Evolutionary conservation across 2,797 vertebrate genomes (phyloP).

Genomic region (Lophotriccus pileatus): DNA sequence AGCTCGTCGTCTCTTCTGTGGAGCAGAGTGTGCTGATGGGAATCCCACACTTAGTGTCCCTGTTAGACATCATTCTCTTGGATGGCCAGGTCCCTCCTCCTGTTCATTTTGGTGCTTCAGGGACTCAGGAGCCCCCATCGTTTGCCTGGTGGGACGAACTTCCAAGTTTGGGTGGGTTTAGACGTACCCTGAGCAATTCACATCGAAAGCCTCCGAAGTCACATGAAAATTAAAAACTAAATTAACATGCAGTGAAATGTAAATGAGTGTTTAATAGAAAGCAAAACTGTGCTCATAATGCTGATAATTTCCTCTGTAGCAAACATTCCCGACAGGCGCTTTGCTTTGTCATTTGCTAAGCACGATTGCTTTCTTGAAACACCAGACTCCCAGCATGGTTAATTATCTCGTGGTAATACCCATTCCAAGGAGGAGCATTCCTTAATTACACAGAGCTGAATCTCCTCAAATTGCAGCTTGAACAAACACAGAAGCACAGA

Average conservation of each 20-base stretch:
- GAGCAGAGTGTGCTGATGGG: background rate
- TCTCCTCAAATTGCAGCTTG: conserved; percentile 22
- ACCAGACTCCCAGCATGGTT: conserved; percentile 26
- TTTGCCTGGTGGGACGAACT: background rate
- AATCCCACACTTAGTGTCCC: background rate
- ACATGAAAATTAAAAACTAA: conserved; percentile 22
- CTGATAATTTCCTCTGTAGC: conserved; percentile 28
- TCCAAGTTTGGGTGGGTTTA: background rate
- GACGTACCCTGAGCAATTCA: background rate
- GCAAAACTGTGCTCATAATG: conserved; percentile 26
- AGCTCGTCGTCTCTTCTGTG: background rate
- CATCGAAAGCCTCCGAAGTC: background rate
- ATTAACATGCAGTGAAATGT: conserved; percentile 40
- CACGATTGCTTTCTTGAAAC: conserved; percentile 26
- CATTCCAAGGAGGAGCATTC: conserved; percentile 22
- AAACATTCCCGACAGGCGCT: background rate
- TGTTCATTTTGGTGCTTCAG: background rate
- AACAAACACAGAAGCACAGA: conserved; percentile 9
- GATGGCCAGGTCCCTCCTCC: background rate
- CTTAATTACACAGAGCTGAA: conserved; percentile 37
- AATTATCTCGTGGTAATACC: conserved; percentile 35
- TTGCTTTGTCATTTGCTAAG: conserved; percentile 42
- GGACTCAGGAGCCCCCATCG: background rate
- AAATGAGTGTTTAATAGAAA: conserved; percentile 48
- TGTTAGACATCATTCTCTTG: background rate